A percentile compares a stretch with the other conserved stretches of the same genome.
Evolutionary conservation across 2,888 invertebrate genomes (phyloP).

Genomic region (Cosmorhoe ocellata): DNA sequence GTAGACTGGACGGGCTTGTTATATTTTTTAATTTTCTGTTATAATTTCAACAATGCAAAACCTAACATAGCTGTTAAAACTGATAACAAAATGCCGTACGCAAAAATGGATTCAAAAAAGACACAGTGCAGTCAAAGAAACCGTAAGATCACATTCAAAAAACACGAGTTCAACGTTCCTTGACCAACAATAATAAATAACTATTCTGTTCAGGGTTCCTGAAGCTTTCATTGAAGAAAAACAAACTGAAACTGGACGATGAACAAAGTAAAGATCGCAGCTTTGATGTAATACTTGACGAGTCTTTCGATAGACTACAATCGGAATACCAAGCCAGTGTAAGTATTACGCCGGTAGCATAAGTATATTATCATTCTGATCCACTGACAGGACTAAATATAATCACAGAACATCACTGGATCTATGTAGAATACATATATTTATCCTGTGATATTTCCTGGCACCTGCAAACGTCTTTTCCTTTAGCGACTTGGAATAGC

Average conservation of each 20-base stretch:
- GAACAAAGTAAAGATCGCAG: slow-evolving; percentile 51
- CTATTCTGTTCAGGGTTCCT: slow-evolving; percentile 55
- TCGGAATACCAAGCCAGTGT: slow-evolving; percentile 54
- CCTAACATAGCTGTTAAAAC: too few relatives aligned
- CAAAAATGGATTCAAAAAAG: slow-evolving; percentile 51
- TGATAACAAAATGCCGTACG: slow-evolving; percentile 11
- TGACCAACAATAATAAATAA: neutral
- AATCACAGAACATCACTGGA: too few relatives aligned
- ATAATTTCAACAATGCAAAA: too few relatives aligned
- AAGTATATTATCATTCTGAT: too few relatives aligned
- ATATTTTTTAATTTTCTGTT: too few relatives aligned
- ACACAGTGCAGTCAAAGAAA: slow-evolving; percentile 45
- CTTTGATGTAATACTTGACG: slow-evolving; percentile 66
- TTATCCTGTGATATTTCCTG: too few relatives aligned
- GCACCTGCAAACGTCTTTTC: too few relatives aligned
- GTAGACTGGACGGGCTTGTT: too few relatives aligned
- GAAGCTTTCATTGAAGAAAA: slow-evolving; percentile 70
- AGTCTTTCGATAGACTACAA: slow-evolving; percentile 63
- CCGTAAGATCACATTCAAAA: slow-evolving; percentile 46
- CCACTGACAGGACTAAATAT: too few relatives aligned
- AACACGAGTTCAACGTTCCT: slow-evolving; percentile 13
- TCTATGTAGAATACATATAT: too few relatives aligned
- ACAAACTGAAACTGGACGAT: slow-evolving; percentile 44
- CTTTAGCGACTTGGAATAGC: too few relatives aligned
- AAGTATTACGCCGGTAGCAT: too few relatives aligned